Evolutionary conservation across 2,888 invertebrate species (phyloP), one percentile per base, ranked within the genome.

Genomic region (Galerucella pusilla): DNA sequence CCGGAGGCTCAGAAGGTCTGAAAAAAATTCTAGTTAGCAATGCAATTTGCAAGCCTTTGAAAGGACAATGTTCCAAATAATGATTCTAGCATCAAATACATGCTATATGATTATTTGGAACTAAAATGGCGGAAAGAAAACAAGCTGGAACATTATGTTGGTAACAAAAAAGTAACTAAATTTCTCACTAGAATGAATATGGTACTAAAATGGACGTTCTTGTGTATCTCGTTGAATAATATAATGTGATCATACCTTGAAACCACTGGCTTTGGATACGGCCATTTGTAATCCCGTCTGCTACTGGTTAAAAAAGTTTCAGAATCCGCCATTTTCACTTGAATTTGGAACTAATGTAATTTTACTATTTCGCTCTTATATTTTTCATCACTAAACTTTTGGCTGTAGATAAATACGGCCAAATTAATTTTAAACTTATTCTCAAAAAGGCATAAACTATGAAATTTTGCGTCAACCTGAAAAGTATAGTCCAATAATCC

Each of bases 1-100:
- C 85, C 0, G 92, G 91, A 0, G 92, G 92, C 83, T 91, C 90
- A 66, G 91, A 89, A 80, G 92, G 91, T 83, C 92, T 91, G 80
- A 42, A 79, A 76, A 64, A 42, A 70, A 64, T 35, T n/a, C n/a
- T 5, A 9, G 35, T 35, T 35, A 35, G 5, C 1, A 35, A 35
- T 6, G 5, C 35, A 3, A 6, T 35, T 35, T 42, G 9, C 35
- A 42, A 42, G 35, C 35, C 9, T 6, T 7, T 20, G 20, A 1
- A 20, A 20, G 20, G 20, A 20, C 1, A 20, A 42, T 42, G 35
- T 42, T 42, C 35, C 35, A 42, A 42, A 42, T 42, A 42, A 42
- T 42, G 7, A 20, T 20, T 20, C 20, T 20, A 20, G 20, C 20
- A 20, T 20, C 20, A 20, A 20, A 20, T 1, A 28, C 2, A 28